Evolutionary conservation across 2,113 vertebrate genomes (phyloP), one percentile per base, ranked within the genome.

Genomic region (Erythrocercus mccallii): DNA sequence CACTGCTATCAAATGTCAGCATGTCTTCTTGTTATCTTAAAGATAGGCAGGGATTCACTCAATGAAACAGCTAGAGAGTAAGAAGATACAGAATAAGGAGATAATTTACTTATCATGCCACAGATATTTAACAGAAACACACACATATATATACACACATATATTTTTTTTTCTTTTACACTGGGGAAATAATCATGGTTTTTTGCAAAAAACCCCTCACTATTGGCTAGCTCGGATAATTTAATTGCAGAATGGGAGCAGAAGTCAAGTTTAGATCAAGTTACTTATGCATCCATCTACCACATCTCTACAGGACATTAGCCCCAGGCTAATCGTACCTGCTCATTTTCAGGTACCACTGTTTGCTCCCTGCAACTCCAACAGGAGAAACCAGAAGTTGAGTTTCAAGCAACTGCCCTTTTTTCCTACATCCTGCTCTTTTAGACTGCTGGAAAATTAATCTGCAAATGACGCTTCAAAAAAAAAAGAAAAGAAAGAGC

Each of bases 21-120:
- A 11, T 37, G 83, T 70, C 86, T 44, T 81, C 78, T 70, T 61
- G 62, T 85, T 93, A 92, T 90, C 79, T 44, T 51, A 74, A 64
- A 93, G 82, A 90, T 1, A 86, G 89, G 74, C 62, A 88, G 79
- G 35, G 64, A 91, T 56, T 90, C 80, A 86, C 84, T 78, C 95
- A 74, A 27, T 48, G 56, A 74, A 70, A 78, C 35, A 44, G 31
- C 47, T 15, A 30, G 38, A 73, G 38, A 71, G 62, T 12, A 23
- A 30, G 31, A 22, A 56, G 53, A 68, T 37, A 38, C 18, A 31
- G 38, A 89, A 58, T 28, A 65, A 77, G 37, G 22, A 70, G 16
- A 7, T 53, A 35, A 22, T 42, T 42, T 80, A 57, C 16, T 60
- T 47, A 54, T 28, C 65, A 65, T 31, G 51, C 6, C n/a, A 86